Evolutionary conservation across 2,113 vertebrate genomes (phyloP).

Genomic region (Aegotheles bennettii): DNA sequence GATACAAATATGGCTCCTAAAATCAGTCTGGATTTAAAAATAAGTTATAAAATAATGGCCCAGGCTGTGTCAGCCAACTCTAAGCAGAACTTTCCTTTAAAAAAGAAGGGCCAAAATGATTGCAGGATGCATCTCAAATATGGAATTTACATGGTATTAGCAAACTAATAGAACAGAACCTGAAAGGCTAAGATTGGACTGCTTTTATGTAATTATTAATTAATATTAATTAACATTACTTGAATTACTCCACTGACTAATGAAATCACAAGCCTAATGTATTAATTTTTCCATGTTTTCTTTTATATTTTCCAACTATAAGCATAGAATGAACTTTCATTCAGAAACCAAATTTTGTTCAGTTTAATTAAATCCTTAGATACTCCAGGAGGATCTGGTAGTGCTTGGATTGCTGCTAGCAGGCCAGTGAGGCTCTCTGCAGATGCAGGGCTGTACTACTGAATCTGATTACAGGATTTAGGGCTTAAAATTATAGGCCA

Average conservation of each 20-base stretch:
- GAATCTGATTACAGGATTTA: slow-evolving; percentile 35
- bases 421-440: background rate
- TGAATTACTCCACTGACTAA: background rate
- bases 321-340: background rate
- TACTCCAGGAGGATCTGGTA: background rate
- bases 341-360: slow-evolving; percentile 16
- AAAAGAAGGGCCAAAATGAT: background rate
- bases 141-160: background rate
- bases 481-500: slow-evolving; percentile 13
- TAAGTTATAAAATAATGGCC: background rate
- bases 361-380: background rate
- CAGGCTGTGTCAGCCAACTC: background rate
- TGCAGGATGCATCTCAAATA: background rate
- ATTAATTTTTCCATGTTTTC: background rate
- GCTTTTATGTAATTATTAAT: slow-evolving; percentile 5
- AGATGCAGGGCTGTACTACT: background rate
- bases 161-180: slow-evolving; percentile 8
- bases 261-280: background rate
- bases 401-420: background rate
- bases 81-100: background rate
- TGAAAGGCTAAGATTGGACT: background rate
- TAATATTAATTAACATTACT: too few species aligned
- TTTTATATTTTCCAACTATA: background rate
- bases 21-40: background rate
- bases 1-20: background rate